These are phyloP conservation scores for Scomber colias DNA, from an alignment of 2,113 vertebrate species.

Conservation along the genomic window DNA sequence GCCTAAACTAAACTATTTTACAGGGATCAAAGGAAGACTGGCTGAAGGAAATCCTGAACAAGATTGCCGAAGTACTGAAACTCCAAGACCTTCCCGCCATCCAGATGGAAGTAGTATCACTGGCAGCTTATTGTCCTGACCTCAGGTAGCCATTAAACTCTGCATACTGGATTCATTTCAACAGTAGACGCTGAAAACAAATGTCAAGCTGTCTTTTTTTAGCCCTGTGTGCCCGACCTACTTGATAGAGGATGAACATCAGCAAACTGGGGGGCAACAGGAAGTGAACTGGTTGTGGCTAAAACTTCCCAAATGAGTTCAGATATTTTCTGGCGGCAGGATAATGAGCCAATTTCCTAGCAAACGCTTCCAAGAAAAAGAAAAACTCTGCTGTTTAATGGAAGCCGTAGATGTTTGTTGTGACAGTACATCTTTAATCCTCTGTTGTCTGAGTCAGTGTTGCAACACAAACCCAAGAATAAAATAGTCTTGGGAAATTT, in stretches of 20 bases:
- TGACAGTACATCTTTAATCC: no score
- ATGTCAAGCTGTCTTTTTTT: not conserved
- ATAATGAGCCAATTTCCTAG: not conserved
- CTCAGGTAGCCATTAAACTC: constrained; percentile 85
- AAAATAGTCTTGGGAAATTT: no score
- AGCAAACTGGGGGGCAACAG: not conserved
- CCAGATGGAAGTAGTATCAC: constrained; percentile 87
- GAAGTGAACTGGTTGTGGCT: not conserved
- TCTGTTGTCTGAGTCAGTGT: no score
- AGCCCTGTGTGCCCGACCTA: not conserved
- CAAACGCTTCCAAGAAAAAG: not conserved
- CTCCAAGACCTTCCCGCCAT: constrained; percentile 90
- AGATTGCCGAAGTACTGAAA: constrained; percentile 89
- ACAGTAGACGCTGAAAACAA: no score
- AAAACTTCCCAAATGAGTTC: not conserved
- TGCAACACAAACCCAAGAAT: no score
- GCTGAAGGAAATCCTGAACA: constrained; percentile 84
- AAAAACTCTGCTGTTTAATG: no score
- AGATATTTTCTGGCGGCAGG: constrained; percentile 24
- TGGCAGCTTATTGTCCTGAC: constrained; percentile 86
- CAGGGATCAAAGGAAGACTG: constrained; percentile 87
- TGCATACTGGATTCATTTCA: not conserved
- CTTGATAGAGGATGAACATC: not conserved
- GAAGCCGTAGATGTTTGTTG: no score
- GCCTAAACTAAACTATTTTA: not conserved